Evolutionary conservation across 2,113 vertebrate genomes (phyloP).

Genomic region (Calyptommatus sinebrachiatus): DNA sequence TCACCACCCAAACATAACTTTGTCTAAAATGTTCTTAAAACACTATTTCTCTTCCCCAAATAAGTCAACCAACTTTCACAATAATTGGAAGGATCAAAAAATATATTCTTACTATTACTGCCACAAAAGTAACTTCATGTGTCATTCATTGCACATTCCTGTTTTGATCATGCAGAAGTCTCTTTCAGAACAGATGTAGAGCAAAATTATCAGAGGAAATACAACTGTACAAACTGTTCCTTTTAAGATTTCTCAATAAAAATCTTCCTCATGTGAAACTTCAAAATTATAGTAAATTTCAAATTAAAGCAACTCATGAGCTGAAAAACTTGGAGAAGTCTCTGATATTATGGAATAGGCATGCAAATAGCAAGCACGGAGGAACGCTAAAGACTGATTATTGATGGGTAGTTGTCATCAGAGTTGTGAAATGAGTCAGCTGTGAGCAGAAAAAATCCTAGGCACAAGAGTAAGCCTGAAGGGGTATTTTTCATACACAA

Average conservation of each 20-base stretch:
- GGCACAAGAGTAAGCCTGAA: neutral
- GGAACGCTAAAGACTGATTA: neutral
- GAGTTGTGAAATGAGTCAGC: conserved; percentile 24
- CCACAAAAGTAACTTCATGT: neutral
- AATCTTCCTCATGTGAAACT: conserved; percentile 5
- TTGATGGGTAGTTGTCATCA: neutral
- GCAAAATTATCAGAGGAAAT: conserved; percentile 3
- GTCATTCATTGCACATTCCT: neutral
- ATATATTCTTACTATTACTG: neutral
- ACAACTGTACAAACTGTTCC: conserved; percentile 9
- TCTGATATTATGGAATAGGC: neutral
- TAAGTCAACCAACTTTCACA: neutral
- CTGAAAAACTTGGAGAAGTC: conserved; percentile 24
- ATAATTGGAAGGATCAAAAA: too few relatives aligned
- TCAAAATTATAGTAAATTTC: neutral
- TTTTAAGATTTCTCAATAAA: conserved; percentile 1
- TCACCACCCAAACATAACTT: neutral
- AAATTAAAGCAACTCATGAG: neutral
- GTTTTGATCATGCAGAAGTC: neutral
- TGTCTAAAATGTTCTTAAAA: neutral
- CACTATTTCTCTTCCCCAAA: neutral
- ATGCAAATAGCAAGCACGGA: neutral
- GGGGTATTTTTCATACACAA: neutral
- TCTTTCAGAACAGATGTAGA: conserved; percentile 13
- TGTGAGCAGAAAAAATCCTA: conserved; percentile 12